These are phyloP conservation scores for Leuctra nigra DNA, from an alignment of 2,888 invertebrate species.

Conservation along the genomic window DNA sequence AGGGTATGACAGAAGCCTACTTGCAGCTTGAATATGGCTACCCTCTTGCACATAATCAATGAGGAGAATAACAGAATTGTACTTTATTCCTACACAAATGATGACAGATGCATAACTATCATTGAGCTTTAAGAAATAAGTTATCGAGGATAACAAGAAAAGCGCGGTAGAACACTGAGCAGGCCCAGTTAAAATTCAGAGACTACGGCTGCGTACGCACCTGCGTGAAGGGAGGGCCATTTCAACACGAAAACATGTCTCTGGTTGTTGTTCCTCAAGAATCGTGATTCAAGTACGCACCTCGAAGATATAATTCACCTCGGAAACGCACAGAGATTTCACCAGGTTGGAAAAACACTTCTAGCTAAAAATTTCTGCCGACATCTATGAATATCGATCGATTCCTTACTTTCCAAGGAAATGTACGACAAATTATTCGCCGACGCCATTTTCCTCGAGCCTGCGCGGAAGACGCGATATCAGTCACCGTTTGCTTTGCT, in stretches of 20 bases:
- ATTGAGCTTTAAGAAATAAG: slow-evolving; percentile 23
- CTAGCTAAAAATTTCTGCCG: slow-evolving; percentile 30
- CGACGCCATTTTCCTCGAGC: slow-evolving; percentile 59
- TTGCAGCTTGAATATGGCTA: slow-evolving; percentile 7
- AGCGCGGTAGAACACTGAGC: slow-evolving; percentile 59
- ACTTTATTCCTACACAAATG: neutral
- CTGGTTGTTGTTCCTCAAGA: slow-evolving; percentile 28
- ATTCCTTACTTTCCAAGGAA: slow-evolving; percentile 45
- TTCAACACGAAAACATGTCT: slow-evolving; percentile 33
- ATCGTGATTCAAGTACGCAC: slow-evolving; percentile 26
- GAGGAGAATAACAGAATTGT: neutral
- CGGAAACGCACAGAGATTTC: slow-evolving; percentile 22
- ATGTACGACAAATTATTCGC: slow-evolving; percentile 38
- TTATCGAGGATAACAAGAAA: slow-evolving; percentile 29
- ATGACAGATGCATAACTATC: slow-evolving; percentile 17
- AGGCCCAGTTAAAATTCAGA: slow-evolving; percentile 80
- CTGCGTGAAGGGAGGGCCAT: slow-evolving; percentile 62
- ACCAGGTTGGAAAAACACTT: slow-evolving; percentile 30
- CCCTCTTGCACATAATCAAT: neutral
- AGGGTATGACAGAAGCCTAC: neutral
- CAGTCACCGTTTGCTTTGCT: slow-evolving; percentile 33
- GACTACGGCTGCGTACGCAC: slow-evolving; percentile 96
- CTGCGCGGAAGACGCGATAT: slow-evolving; percentile 49
- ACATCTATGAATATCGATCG: slow-evolving; percentile 55
- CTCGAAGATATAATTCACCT: slow-evolving; percentile 25